A percentile compares a stretch with the other conserved stretches of the same genome.
These are phyloP conservation scores for Pseudomyrmex dendroicus DNA, from an alignment of 1,140 invertebrate species.

Conservation along the genomic window DNA sequence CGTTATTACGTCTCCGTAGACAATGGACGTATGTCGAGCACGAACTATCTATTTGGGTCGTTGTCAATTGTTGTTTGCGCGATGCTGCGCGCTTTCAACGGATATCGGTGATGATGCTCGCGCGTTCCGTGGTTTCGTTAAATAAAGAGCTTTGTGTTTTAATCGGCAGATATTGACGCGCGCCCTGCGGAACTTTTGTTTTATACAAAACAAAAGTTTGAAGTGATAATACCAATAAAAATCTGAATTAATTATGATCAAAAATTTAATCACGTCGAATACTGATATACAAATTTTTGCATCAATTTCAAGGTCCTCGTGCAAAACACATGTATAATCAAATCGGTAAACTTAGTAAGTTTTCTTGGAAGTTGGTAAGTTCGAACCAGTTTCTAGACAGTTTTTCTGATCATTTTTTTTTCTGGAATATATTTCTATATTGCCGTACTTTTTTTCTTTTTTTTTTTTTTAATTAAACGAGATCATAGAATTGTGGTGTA, in stretches of 20 bases:
- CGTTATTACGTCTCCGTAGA: constrained; percentile 64
- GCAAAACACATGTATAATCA: too few species aligned
- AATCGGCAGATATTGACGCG: constrained; percentile 5
- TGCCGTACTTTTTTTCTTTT: too few species aligned
- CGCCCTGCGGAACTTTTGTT: not conserved
- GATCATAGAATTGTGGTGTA: too few species aligned
- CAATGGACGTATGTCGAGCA: constrained; percentile 61
- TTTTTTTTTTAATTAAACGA: too few species aligned
- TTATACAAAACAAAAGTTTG: constrained; percentile 1
- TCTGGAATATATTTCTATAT: too few species aligned
- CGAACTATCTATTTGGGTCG: constrained; percentile 65
- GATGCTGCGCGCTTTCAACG: constrained; percentile 36
- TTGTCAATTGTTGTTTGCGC: constrained; percentile 46
- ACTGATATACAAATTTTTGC: not conserved
- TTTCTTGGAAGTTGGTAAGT: too few species aligned
- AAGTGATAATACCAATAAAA: constrained; percentile 39
- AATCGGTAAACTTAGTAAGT: too few species aligned
- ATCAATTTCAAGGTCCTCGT: not conserved
- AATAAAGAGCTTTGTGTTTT: constrained; percentile 22
- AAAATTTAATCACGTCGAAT: not conserved
- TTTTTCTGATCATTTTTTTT: too few species aligned
- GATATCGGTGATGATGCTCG: constrained; percentile 18
- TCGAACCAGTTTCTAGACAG: too few species aligned
- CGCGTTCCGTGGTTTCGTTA: constrained; percentile 13
- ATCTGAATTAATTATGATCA: not conserved